Evolutionary conservation across 2,113 vertebrate genomes (phyloP).

Genomic region (Tetrax tetrax): DNA sequence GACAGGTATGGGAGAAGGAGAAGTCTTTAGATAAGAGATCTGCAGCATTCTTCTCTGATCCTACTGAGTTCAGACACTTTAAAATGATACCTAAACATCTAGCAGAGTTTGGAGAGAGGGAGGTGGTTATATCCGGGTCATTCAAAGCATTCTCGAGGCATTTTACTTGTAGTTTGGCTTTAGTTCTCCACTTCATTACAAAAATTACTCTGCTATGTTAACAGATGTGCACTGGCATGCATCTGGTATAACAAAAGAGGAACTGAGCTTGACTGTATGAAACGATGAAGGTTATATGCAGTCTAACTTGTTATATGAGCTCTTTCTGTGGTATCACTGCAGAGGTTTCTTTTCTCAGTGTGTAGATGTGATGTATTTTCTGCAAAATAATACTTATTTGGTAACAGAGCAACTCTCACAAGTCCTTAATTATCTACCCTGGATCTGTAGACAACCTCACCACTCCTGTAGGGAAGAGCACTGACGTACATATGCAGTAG

Average conservation of each 20-base stretch:
- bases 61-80: not conserved
- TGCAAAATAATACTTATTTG: not conserved
- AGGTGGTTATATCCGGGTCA: not conserved
- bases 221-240: not conserved
- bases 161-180: not conserved
- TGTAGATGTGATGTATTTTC: not conserved
- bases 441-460: not conserved
- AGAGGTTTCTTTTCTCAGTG: not conserved
- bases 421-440: not conserved
- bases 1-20: not conserved
- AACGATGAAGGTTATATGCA: not conserved
- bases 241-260: not conserved
- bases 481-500: not conserved
- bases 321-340: not conserved
- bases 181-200: not conserved
- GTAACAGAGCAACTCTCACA: not conserved
- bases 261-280: not conserved
- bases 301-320: not conserved
- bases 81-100: not conserved
- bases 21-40: not conserved
- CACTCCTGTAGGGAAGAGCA: not conserved
- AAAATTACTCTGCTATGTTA: not conserved
- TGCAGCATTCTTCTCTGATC: not conserved
- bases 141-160: not conserved
- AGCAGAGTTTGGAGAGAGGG: not conserved